Conservation (phyloP, 2,797 vertebrate genomes). For the Mormyrus proboscirostris region DNA sequence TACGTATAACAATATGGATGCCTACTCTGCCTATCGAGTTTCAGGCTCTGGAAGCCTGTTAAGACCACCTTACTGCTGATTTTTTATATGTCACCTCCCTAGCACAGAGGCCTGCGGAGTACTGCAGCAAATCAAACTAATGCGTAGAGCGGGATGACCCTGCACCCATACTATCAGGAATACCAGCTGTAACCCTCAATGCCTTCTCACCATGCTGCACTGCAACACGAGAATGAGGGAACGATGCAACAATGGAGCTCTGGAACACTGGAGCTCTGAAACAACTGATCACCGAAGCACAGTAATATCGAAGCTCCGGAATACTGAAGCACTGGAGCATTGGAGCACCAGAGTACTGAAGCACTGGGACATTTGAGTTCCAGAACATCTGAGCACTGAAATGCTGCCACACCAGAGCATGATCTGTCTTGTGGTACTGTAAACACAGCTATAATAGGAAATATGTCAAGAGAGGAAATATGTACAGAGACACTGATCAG, state of each 20-base stretch:
- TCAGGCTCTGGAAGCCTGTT: background rate
- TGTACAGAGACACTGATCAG: background rate
- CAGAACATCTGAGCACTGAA: background rate
- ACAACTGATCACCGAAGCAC: too few species aligned
- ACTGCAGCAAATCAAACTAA: conserved; percentile 24
- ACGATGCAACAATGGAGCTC: background rate
- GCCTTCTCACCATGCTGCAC: conserved; percentile 3
- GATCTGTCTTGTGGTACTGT: background rate
- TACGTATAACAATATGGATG: conserved; percentile 17
- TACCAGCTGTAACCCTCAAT: background rate
- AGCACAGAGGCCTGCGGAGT: conserved; percentile 3
- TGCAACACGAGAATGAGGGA: background rate
- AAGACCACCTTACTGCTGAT: conserved; percentile 26
- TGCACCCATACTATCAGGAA: conserved; percentile 18
- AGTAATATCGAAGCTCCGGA: background rate
- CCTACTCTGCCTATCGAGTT: background rate
- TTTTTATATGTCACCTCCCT: conserved; percentile 21
- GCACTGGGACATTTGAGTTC: background rate
- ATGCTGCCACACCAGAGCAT: background rate
- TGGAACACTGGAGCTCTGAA: background rate
- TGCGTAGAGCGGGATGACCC: conserved; percentile 30
- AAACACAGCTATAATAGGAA: background rate
- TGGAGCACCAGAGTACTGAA: background rate
- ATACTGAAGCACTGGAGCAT: background rate
- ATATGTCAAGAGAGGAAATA: background rate